Conservation (phyloP, 2,797 vertebrate genomes). For the Arremon aurantiirostris region DNA sequence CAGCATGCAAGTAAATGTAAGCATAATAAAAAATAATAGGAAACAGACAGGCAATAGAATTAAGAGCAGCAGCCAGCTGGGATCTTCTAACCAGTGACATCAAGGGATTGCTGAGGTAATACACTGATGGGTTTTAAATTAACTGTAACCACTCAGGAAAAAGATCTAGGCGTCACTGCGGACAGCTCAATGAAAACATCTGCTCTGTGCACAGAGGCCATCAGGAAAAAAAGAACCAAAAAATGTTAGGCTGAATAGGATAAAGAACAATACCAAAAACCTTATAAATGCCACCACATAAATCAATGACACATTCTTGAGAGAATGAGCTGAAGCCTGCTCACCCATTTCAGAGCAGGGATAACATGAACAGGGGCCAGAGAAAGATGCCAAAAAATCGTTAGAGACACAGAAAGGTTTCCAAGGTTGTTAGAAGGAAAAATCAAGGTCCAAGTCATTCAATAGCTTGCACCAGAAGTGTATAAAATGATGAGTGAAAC, state of each 20-base stretch:
- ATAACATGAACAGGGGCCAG: constrained; percentile 4
- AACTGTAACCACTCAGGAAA: constrained; percentile 69
- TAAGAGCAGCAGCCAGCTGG: constrained; percentile 62
- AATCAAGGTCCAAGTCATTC: not conserved
- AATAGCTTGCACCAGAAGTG: not conserved
- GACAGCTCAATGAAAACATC: constrained; percentile 68
- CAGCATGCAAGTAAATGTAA: constrained; percentile 22
- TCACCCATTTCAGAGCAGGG: not conserved
- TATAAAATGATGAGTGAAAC: not conserved
- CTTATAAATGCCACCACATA: constrained; percentile 49
- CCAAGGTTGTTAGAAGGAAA: not conserved
- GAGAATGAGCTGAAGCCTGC: constrained; percentile 6
- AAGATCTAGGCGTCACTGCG: constrained; percentile 63
- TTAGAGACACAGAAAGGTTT: constrained; percentile 20
- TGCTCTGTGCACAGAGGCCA: constrained; percentile 43
- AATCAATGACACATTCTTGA: constrained; percentile 46
- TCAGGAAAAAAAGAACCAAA: not conserved
- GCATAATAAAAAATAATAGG: constrained; percentile 62
- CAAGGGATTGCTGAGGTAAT: constrained; percentile 71
- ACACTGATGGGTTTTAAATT: constrained; percentile 68
- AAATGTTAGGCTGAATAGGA: constrained; percentile 32
- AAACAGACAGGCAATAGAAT: constrained; percentile 62
- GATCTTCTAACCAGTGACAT: constrained; percentile 69
- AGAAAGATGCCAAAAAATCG: not conserved
- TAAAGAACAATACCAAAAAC: constrained; percentile 57